Evolutionary conservation across 1,140 invertebrate species (phyloP), one percentile per base, ranked within the genome.

Genomic region (Procambarus clarkii): DNA sequence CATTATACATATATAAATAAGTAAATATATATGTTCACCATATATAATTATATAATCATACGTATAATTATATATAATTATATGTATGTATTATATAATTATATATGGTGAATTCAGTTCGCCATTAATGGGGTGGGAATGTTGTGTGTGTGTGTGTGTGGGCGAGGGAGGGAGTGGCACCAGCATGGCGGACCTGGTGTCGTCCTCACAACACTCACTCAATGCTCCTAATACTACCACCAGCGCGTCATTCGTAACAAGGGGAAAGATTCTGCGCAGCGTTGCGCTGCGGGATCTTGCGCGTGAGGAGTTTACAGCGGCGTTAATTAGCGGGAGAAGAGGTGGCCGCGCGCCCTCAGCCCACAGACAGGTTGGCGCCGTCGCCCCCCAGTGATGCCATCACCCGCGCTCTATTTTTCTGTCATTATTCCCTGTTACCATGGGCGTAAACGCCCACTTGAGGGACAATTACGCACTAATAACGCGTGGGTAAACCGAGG

Each of bases 321-420:
- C 34, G 34, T 34, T 34, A 34, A 34, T 34, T 34, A 34, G 34
- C 34, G 4, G 60, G 5, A 74, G 69, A 74, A 34, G n/a, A 34
- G 69, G 15, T 24, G 69, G 69, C 5, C 69, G n/a, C n/a, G 69
- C 3, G n/a, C n/a, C 69, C 69, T 34, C n/a, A 34, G 69, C n/a
- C 69, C n/a, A 5, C 69, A 74, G 69, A 74, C 69, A 74, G 69
- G 69, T 24, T 74, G 69, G 69, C 69, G 69, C 69, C 69, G 8
- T 34, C 5, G 7, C 69, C n/a, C 24, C 21, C 69, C 69, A 8
- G 24, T 74, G n/a, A 44, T 74, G 69, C 69, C 69, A 74, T 74
- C n/a, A 4, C 24, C 24, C 24, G 69, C 7, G 69, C 24, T 34
- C 24, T 74, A 74, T 74, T 74, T 74, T 74, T 74, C 69, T 74